Percentiles rank a stretch among this genome's conserved stretches.
Evolutionary conservation across 2,797 vertebrate genomes (phyloP).

Genomic region (Gymnocypris eckloni): DNA sequence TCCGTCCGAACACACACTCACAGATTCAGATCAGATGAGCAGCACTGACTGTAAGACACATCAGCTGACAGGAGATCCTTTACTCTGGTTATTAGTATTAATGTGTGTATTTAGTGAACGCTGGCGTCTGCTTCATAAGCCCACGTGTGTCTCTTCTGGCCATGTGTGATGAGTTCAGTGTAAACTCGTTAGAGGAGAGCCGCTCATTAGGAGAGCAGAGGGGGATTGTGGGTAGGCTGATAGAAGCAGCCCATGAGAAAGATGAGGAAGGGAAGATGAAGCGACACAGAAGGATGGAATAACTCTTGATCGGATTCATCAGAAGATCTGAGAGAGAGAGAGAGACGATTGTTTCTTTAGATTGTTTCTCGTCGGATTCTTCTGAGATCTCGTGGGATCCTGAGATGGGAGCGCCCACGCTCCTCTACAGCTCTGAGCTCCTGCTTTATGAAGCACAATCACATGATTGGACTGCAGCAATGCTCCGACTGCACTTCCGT

Average conservation of each 20-base stretch:
- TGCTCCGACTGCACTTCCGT: not conserved
- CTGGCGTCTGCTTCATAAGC: not conserved
- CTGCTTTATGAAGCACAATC: not conserved
- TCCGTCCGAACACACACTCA: not conserved
- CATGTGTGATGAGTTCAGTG: not conserved
- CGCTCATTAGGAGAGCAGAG: not conserved
- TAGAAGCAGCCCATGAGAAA: not conserved
- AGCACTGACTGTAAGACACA: not conserved
- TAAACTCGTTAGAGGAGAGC: constrained; percentile 14
- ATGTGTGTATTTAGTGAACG: not conserved
- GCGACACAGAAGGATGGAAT: not conserved
- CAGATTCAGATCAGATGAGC: not conserved
- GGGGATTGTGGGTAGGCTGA: constrained; percentile 11
- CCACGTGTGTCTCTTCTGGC: not conserved
- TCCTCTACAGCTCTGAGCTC: not conserved
- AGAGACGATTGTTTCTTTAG: not conserved
- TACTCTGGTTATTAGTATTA: not conserved
- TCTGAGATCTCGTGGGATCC: not conserved
- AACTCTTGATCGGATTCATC: not conserved
- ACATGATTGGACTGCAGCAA: not conserved
- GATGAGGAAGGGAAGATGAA: not conserved
- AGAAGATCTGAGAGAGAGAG: not conserved
- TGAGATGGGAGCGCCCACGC: not conserved
- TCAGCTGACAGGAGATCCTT: not conserved
- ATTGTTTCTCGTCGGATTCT: not conserved